Evolutionary conservation across 1,140 invertebrate genomes (phyloP).

Genomic region (Nautilus pompilius): DNA sequence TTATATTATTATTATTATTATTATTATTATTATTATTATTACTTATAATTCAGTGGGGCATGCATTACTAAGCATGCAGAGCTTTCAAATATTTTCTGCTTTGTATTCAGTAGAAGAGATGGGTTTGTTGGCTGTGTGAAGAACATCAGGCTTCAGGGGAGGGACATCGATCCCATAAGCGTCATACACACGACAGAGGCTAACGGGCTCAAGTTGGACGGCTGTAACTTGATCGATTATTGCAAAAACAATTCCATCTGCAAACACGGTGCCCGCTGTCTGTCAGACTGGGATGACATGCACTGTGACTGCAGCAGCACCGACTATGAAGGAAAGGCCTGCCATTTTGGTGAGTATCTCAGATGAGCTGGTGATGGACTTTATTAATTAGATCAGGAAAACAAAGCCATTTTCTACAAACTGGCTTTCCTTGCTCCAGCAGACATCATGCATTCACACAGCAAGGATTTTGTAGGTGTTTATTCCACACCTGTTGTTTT

Average conservation of each 20-base stretch:
- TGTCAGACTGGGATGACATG: slow-evolving; percentile 77
- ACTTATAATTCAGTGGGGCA: too few relatives aligned
- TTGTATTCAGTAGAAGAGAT: slow-evolving; percentile 28
- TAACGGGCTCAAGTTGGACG: slow-evolving; percentile 82
- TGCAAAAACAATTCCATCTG: slow-evolving; percentile 85
- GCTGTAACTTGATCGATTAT: slow-evolving; percentile 86
- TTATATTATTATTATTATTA: too few relatives aligned
- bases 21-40: too few relatives aligned
- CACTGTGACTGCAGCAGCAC: slow-evolving; percentile 85
- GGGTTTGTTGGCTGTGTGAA: slow-evolving; percentile 88
- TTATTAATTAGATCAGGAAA: too few relatives aligned
- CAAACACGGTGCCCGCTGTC: slow-evolving; percentile 85
- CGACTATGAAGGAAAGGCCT: slow-evolving; percentile 84
- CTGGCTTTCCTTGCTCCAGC: too few relatives aligned
- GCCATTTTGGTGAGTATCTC: slow-evolving; percentile 79
- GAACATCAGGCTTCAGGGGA: slow-evolving; percentile 78
- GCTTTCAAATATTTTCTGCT: neutral
- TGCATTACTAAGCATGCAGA: too few relatives aligned
- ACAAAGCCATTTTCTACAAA: too few relatives aligned
- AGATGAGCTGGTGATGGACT: too few relatives aligned
- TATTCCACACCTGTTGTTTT: neutral
- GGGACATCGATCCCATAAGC: slow-evolving; percentile 70
- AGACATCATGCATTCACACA: too few relatives aligned
- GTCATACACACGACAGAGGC: slow-evolving; percentile 72
- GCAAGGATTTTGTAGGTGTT: too few relatives aligned